Evolutionary conservation across 2,113 vertebrate species (phyloP).

Genomic region (Rhinichthys klamathensis): DNA sequence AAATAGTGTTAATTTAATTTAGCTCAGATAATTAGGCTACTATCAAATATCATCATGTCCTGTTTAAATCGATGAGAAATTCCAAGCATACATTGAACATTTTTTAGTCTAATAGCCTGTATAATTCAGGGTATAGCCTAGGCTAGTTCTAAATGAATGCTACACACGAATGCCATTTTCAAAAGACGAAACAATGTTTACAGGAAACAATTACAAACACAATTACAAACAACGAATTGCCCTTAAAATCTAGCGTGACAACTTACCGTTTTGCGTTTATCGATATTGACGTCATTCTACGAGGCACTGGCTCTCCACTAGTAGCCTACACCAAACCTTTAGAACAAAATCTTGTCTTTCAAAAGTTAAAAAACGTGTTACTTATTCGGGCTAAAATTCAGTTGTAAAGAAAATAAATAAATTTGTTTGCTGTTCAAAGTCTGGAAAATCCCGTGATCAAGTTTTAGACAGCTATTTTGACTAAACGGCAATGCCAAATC

Average conservation of each 20-base stretch:
- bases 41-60: background rate
- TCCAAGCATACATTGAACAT: background rate
- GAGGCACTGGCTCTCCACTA: background rate
- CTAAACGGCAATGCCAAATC: background rate
- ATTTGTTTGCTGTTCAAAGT: background rate
- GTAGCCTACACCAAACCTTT: background rate
- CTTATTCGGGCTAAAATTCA: background rate
- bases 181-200: background rate
- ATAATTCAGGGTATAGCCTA: background rate
- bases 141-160: background rate
- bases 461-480: background rate
- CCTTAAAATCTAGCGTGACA: conserved; percentile 1
- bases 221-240: conserved; percentile 8
- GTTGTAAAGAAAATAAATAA: background rate
- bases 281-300: conserved; percentile 36
- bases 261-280: conserved; percentile 41
- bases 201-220: conserved; percentile 3
- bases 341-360: background rate
- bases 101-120: background rate
- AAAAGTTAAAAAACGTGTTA: background rate
- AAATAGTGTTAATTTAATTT: background rate
- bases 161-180: background rate
- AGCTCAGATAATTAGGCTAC: background rate
- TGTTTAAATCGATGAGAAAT: conserved; percentile 1
- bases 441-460: background rate